phyloP scores from a whole-genome alignment of 2,888 invertebrate genomes.

The Oscheius onirici region DNA sequence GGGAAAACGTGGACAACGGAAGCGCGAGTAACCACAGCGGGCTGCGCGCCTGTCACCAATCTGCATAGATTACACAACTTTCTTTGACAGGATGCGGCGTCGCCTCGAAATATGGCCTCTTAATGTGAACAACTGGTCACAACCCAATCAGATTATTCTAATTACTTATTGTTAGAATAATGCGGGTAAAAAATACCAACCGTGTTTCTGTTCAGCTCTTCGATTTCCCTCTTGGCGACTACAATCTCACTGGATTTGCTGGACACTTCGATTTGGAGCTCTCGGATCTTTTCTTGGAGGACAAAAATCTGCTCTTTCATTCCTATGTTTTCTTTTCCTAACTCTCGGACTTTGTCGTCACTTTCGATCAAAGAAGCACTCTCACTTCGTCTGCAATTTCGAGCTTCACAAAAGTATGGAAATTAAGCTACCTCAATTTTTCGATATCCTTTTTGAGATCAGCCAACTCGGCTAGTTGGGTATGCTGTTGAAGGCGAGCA shows the following conservation, averaged over 20 bases:
- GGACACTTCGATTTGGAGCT: constrained; percentile 58
- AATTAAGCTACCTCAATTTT: constrained; percentile 48
- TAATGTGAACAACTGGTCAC: constrained; percentile 29
- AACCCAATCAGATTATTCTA: neutral
- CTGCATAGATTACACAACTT: constrained; percentile 31
- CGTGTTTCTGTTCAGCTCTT: constrained; percentile 61
- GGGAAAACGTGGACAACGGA: neutral
- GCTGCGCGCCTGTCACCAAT: constrained; percentile 29
- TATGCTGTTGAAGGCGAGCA: constrained; percentile 62
- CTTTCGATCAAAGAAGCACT: constrained; percentile 52
- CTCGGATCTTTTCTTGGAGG: constrained; percentile 66
- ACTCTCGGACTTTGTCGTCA: constrained; percentile 58
- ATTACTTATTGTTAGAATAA: neutral
- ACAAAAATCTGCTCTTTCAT: constrained; percentile 64
- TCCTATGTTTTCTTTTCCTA: constrained; percentile 63
- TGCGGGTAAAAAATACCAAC: constrained; percentile 42
- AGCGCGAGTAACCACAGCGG: neutral
- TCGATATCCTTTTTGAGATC: constrained; percentile 66
- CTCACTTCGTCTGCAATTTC: constrained; percentile 46
- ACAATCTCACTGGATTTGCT: constrained; percentile 56
- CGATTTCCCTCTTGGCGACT: constrained; percentile 58
- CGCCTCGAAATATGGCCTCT: constrained; percentile 12
- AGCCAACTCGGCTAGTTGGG: constrained; percentile 65
- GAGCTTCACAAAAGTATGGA: neutral
- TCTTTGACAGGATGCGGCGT: constrained; percentile 26